Conservation (phyloP, 2,113 vertebrate species). For the Mobula birostris region DNA sequence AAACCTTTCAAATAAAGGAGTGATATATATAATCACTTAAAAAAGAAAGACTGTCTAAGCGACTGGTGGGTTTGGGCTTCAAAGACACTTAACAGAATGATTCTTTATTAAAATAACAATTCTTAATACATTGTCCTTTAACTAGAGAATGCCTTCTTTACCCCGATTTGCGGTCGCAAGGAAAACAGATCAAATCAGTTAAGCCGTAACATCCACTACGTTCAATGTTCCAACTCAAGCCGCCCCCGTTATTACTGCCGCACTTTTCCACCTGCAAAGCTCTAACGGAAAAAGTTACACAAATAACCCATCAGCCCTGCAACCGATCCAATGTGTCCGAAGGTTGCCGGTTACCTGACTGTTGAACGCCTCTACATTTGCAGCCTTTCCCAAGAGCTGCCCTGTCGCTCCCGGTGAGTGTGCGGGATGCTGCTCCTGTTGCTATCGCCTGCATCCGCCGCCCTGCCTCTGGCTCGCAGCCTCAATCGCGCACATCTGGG, state of each 20-base stretch:
- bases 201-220: not conserved
- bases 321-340: not conserved
- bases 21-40: not conserved
- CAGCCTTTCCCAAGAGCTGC: not conserved
- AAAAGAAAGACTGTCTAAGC: not conserved
- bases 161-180: not conserved
- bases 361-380: not conserved
- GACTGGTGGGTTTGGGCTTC: not conserved
- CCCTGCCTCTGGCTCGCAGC: not conserved
- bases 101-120: not conserved
- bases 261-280: not conserved
- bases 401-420: not conserved
- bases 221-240: not conserved
- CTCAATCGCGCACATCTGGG: not conserved
- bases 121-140: not conserved
- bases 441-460: not conserved
- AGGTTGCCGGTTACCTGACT: conserved; percentile 4
- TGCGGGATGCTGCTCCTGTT: not conserved
- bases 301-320: not conserved
- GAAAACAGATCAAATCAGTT: not conserved
- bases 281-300: not conserved
- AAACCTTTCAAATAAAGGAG: not conserved
- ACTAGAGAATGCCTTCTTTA: not conserved
- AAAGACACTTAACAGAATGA: not conserved
- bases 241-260: not conserved